Evolutionary conservation across 2,113 vertebrate species (phyloP).

Genomic region (Vulpes ferrilata): DNA sequence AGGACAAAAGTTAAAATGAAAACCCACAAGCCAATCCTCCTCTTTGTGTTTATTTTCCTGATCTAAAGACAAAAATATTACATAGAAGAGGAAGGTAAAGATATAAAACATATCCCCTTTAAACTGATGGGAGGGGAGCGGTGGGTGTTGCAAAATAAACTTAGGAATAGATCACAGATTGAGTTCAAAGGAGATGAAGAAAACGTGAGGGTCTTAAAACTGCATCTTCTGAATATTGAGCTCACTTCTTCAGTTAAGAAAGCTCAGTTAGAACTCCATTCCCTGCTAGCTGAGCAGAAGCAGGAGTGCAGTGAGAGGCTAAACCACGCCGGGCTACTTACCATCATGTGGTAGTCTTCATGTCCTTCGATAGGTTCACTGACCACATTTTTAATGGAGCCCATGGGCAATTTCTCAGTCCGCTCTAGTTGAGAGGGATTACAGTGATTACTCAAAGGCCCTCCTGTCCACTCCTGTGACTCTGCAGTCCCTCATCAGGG

Average conservation of each 20-base stretch:
- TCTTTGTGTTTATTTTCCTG: slow-evolving; percentile 57
- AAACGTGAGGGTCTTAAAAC: background rate
- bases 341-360: slow-evolving; percentile 99
- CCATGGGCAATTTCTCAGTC: slow-evolving; percentile 99
- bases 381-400: slow-evolving; percentile 99
- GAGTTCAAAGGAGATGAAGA: background rate
- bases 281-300: background rate
- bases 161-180: background rate
- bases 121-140: background rate
- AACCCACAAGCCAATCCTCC: slow-evolving; percentile 50
- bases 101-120: background rate
- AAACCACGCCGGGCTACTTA: slow-evolving; percentile 84
- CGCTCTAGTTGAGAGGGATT: slow-evolving; percentile 92
- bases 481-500: background rate
- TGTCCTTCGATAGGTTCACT: slow-evolving; percentile 99
- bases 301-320: background rate
- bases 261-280: background rate
- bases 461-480: background rate
- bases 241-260: background rate
- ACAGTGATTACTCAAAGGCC: slow-evolving; percentile 66
- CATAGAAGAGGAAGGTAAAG: background rate
- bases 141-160: background rate
- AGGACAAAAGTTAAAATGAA: slow-evolving; percentile 55
- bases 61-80: slow-evolving; percentile 53
- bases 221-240: background rate